Evolutionary conservation across 2,797 vertebrate species (phyloP).

Genomic region (Yasuhikotakia modesta): DNA sequence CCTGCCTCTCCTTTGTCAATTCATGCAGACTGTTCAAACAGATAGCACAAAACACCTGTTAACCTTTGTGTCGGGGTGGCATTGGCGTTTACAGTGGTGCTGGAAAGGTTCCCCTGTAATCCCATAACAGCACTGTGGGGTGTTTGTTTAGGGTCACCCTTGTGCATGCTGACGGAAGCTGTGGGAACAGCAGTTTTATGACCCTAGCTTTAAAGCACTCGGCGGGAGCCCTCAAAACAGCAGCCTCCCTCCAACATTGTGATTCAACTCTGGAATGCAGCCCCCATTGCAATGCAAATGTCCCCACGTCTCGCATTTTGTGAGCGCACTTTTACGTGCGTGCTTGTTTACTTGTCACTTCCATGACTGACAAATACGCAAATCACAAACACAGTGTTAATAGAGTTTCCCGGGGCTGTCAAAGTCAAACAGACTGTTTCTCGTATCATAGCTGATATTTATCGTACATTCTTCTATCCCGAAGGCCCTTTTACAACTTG

Average conservation of each 20-base stretch:
- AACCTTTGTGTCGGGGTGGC: slow-evolving; percentile 49
- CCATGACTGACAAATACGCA: slow-evolving; percentile 55
- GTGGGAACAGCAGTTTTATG: slow-evolving; percentile 59
- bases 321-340: slow-evolving; percentile 39
- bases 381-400: slow-evolving; percentile 54
- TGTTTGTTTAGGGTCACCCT: slow-evolving; percentile 58
- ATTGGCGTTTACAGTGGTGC: slow-evolving; percentile 39
- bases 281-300: slow-evolving; percentile 62
- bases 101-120: slow-evolving; percentile 37
- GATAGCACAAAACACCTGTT: slow-evolving; percentile 49
- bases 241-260: slow-evolving; percentile 56
- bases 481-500: slow-evolving; percentile 46
- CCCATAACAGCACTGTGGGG: slow-evolving; percentile 30
- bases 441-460: slow-evolving; percentile 50
- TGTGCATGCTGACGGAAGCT: slow-evolving; percentile 40
- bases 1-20: slow-evolving; percentile 42
- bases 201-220: slow-evolving; percentile 53
- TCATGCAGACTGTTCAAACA: slow-evolving; percentile 48
- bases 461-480: slow-evolving; percentile 46
- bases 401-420: slow-evolving; percentile 50
- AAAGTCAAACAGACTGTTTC: slow-evolving; percentile 48
- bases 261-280: slow-evolving; percentile 58
- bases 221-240: slow-evolving; percentile 53
- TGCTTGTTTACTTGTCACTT: slow-evolving; percentile 56
- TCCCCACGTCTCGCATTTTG: slow-evolving; percentile 42